Base-by-base conservation (phyloP, 2,797 vertebrate genomes). In the Argentina silus region DNA sequence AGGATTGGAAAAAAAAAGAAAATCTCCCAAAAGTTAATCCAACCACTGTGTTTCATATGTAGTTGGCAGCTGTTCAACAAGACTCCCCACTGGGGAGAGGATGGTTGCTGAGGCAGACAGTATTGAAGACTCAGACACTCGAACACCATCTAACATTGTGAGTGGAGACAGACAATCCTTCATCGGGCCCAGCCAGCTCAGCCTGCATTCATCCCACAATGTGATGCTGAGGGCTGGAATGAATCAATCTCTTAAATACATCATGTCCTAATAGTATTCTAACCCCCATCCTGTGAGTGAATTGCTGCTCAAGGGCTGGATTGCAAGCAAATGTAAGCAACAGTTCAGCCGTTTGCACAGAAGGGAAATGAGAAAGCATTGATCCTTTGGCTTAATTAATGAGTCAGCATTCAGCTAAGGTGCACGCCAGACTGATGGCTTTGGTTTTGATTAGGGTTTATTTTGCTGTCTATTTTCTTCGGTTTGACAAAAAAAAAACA, bases 261-360 rank as follows among this genome's bases (percentile, higher is more conserved):
- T 21, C 23, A 0, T 10, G 51, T 53, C 23, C n/a, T n/a, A 36
- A 55, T 27, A 10, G 15, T 19, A 47, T 43, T 15, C 27, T 19
- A 43, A 45, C 19, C 12, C 44, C 27, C 27, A 36, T 36, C 0
- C 3, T 7, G 23, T 7, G 61, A 65, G n/a, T 21, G 48, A 44
- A 43, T 21, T 43, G 50, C 14, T n/a, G 57, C 23, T 15, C 19
- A 11, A 17, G 17, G 23, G 48, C 11, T 63, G 12, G 56, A 23
- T 11, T 14, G 11, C n/a, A 50, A 59, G 42, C 60, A 64, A 53
- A 63, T 50, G 19, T 27, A 59, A 70, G 43, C 56, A 61, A 47
- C 12, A n/a, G 56, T 27, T 57, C 10, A 14, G 42, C 6, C 14
- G 15, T 45, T 36, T 23, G 27, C 5, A 50, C 12, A 11, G 19